Percentiles rank a stretch among this genome's conserved stretches.
phyloP scores from a whole-genome alignment of 2,113 vertebrate genomes.

The Pontoporia blainvillei region DNA sequence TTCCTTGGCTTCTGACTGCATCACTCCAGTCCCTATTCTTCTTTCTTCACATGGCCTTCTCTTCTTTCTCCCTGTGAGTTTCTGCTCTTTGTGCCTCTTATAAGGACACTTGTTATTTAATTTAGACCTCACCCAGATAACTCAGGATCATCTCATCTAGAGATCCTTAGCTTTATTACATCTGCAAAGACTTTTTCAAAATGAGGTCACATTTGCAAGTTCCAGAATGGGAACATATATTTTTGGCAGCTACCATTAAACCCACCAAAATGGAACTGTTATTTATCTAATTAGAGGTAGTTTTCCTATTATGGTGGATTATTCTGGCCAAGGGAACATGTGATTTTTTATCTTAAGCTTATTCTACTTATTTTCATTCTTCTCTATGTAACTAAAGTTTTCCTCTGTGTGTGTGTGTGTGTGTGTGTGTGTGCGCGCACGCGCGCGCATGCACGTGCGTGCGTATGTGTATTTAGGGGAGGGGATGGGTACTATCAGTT shows the following conservation, averaged over 20 bases:
- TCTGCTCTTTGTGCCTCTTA: background rate
- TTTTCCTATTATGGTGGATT: background rate
- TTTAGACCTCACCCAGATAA: background rate
- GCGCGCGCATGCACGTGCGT: too few relatives aligned
- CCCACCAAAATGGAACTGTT: background rate
- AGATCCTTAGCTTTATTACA: background rate
- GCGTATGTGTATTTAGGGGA: background rate
- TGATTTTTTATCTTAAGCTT: background rate
- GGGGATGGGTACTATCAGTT: background rate
- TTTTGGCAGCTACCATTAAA: background rate
- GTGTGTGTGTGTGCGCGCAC: background rate
- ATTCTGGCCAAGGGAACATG: background rate
- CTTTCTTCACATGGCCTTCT: background rate
- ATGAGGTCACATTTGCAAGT: background rate
- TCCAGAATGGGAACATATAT: background rate
- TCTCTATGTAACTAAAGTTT: background rate
- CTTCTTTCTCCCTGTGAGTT: background rate
- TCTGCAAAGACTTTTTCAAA: background rate
- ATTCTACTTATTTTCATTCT: background rate
- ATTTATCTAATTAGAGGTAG: background rate
- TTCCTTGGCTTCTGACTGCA: background rate
- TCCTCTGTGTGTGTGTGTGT: background rate
- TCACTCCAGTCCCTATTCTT: background rate
- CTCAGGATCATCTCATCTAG: background rate
- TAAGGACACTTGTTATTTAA: background rate